Evolutionary conservation across 2,888 invertebrate genomes (phyloP), one percentile per base, ranked within the genome.

Genomic region (Tetranychus truncatus): DNA sequence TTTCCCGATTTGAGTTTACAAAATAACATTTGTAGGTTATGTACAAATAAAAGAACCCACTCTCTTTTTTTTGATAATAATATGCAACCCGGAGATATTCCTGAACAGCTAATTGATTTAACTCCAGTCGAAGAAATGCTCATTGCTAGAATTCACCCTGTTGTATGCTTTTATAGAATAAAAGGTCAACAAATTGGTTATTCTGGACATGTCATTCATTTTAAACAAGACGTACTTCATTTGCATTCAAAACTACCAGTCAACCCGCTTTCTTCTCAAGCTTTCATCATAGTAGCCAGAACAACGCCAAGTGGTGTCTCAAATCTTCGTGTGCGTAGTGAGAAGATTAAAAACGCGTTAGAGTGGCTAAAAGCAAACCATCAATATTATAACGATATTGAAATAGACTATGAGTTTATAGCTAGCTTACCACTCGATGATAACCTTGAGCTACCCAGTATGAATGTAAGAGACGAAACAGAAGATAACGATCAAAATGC

Each of bases 111-210:
- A 1, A 0, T 71, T 1, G 11, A 73, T 71, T 65, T 73, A 1
- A 73, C 73, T 0, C 46, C 18, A 34, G 67, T 73, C 1, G 73
- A 73, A n/a, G 46, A 73, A 65, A 73, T 73, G 73, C 1, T 73
- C 5, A 73, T 73, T 1, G 73, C 73, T 1, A 21, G 44, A 73
- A 65, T 73, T 15, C 73, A 73, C 1, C 73, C 73, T 1, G 66
- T 73, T 9, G 45, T 73, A 5, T 21, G 18, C 6, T 18, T 73
- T 15, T 73, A 45, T 18, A 21, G 66, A 21, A 6, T 21, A 21
- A 45, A 18, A 73, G 65, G 65, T 6, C 34, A 6, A 6, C 71
- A 73, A 73, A 71, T 44, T 1, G 46, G 45, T 45, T 73, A 73
- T 44, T 44, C 6, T 9, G 73, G 73, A 1, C 20, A 73, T 45